phyloP scores from a whole-genome alignment of 2,113 vertebrate genomes.

The Ursus arctos region DNA sequence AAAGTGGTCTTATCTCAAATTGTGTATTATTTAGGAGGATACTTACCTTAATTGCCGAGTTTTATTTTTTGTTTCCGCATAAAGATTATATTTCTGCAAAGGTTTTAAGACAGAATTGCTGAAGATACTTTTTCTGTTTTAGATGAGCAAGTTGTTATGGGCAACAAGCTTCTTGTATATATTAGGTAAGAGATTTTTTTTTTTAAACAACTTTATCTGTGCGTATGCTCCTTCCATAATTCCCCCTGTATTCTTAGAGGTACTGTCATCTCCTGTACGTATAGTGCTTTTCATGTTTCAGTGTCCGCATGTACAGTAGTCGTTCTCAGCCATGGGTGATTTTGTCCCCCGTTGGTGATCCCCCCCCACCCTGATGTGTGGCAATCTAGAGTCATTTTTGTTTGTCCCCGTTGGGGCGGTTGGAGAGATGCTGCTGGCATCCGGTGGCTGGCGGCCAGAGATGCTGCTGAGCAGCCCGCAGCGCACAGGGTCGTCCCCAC shows the following conservation, averaged over 20 bases:
- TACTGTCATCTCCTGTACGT: not conserved
- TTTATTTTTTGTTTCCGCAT: slow-evolving; percentile 49
- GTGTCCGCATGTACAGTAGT: not conserved
- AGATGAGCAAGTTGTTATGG: slow-evolving; percentile 98
- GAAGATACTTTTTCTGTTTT: slow-evolving; percentile 76
- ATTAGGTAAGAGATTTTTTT: slow-evolving; percentile 92
- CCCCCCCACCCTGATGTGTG: not conserved
- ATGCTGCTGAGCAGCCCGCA: not conserved
- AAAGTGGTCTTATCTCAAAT: not conserved
- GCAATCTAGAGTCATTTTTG: not conserved
- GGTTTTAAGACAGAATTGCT: slow-evolving; percentile 60
- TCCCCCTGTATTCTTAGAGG: not conserved
- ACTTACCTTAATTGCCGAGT: slow-evolving; percentile 20
- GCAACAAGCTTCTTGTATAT: slow-evolving; percentile 98
- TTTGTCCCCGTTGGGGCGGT: not conserved
- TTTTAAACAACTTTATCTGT: not conserved
- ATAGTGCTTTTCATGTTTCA: slow-evolving; percentile 27
- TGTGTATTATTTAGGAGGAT: slow-evolving; percentile 32
- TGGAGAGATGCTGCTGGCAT: not conserved
- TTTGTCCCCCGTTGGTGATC: not conserved
- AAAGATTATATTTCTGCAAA: slow-evolving; percentile 52
- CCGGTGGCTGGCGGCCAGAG: not conserved
- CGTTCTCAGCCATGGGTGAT: not conserved
- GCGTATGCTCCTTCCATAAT: not conserved
- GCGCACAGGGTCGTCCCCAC: not conserved